Evolutionary conservation across 2,113 vertebrate genomes (phyloP).

Genomic region (Potamarius usumacintae): DNA sequence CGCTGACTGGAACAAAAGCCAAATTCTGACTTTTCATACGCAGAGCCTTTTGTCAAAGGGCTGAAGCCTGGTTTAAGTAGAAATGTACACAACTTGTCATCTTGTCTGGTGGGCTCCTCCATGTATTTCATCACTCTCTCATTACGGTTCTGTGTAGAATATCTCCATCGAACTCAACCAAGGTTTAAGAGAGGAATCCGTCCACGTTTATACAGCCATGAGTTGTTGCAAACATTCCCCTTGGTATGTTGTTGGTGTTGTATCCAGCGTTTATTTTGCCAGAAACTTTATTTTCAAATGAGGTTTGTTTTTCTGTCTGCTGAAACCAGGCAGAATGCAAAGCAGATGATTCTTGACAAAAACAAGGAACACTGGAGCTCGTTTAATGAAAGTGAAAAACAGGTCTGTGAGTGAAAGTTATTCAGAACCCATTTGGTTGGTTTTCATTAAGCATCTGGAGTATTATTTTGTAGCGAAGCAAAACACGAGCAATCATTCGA

Average conservation of each 20-base stretch:
- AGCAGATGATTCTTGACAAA: constrained; percentile 20
- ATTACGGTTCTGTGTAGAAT: neutral
- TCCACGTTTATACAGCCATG: neutral
- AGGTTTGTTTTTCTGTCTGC: constrained; percentile 6
- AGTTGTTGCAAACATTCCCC: neutral
- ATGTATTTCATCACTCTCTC: neutral
- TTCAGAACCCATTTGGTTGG: constrained; percentile 13
- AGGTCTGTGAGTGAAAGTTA: constrained; percentile 22
- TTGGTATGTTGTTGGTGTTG: neutral
- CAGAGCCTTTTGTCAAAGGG: neutral
- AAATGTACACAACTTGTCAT: constrained; percentile 13
- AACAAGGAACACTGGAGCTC: neutral
- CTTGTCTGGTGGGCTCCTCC: neutral
- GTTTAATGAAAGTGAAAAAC: constrained; percentile 2
- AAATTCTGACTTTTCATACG: neutral
- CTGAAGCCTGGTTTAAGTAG: neutral
- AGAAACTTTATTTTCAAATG: neutral
- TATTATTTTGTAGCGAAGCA: neutral
- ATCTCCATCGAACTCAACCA: neutral
- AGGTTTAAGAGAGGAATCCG: neutral
- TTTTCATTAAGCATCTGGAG: constrained; percentile 3
- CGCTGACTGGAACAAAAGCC: neutral
- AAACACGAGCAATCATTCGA: constrained; percentile 16
- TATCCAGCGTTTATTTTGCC: neutral
- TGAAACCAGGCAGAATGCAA: neutral